Base-by-base conservation (phyloP, 2,113 vertebrate species). In the Clinocottus analis region DNA sequence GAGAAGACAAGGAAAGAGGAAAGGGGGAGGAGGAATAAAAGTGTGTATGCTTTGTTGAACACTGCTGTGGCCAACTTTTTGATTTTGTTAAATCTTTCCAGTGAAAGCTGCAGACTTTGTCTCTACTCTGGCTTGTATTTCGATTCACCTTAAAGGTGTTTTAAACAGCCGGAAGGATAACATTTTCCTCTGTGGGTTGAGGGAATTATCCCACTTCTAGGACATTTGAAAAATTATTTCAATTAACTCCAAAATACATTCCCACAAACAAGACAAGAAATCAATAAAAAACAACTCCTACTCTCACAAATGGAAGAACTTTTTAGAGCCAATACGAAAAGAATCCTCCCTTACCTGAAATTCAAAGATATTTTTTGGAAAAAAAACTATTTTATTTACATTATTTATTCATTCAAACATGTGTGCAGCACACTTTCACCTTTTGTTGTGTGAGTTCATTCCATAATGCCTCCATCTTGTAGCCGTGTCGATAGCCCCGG, bases 401-500 rank as follows among this genome's bases (percentile, higher is more conserved):
- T 31, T 25, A 21, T 55, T 6, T 16, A 59, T 35, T 9, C 2
- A 53, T 72, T 59, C 9, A n/a, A 23, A 35, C 45, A 14, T 59
- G 21, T 47, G 21, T 7, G n/a, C n/a, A 29, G 2, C 53, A 11
- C 16, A 12, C 33, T 41, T 3, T 35, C 7, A 6, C 33, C 35
- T 37, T 37, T 31, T 65, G 73, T 65, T 76, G 21, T 0, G 1
- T 33, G 58, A 60, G 27, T 45, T 27, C n/a, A 51, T 49, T 78
- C 75, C 33, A 7, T 16, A 23, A 66, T 31, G 73, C 43, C 45
- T 33, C 31, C 7, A 8, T 65, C 63, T 64, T 35, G 66, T 72
- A 45, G 51, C 80, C 51, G 2, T 77, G 75, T 73, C 64, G 11
- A 77, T 71, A n/a, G 51, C 29, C 43, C 43, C 14, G 10, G 75